Base-by-base conservation (phyloP, 2,888 invertebrate species). In the Falcaria lacertinaria region DNA sequence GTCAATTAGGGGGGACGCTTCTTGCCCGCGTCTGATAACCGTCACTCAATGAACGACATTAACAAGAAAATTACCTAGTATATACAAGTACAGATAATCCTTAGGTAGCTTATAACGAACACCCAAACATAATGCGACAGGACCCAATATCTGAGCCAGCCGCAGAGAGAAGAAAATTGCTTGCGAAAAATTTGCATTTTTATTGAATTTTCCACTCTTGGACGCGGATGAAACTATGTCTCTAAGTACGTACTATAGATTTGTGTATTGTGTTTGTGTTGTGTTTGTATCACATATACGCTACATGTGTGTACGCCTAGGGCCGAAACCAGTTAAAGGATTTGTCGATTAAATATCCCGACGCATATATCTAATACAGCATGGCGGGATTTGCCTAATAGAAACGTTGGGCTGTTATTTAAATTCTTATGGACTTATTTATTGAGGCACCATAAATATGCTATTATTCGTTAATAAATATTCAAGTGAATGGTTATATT, bases 171-270 rank as follows among this genome's bases (percentile, higher is more conserved):
- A 79, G 80, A 77, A 87, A 85, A 86, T 86, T 83, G 82, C 76
- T 73, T 47, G 64, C 69, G 68, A 71, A 37, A 76, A 83, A 87
- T 88, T 89, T 81, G 79, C 88, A 88, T 89, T 82, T 89, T 87
- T 88, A 88, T 88, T 84, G 86, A 84, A 87, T 76, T 85, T 86
- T 85, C 82, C 78, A 84, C 80, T 85, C 80, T 75, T 77, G 78
- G 74, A 69, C 75, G 73, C 67, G 76, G 76, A 81, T 80, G 77
- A 81, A 83, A 85, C 81, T 84, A 80, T 78, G 74, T 79, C 72
- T 80, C 72, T 81, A 80, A 81, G 77, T 80, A 81, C 72, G 69
- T 78, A 83, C 73, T 75, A 76, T 74, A 82, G 74, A 72, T 79
- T 75, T 72, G 76, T 80, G 74, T 50, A 65, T 63, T 70, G 62